Conservation (phyloP, 2,888 invertebrate genomes). For the Hartigia nigra region DNA sequence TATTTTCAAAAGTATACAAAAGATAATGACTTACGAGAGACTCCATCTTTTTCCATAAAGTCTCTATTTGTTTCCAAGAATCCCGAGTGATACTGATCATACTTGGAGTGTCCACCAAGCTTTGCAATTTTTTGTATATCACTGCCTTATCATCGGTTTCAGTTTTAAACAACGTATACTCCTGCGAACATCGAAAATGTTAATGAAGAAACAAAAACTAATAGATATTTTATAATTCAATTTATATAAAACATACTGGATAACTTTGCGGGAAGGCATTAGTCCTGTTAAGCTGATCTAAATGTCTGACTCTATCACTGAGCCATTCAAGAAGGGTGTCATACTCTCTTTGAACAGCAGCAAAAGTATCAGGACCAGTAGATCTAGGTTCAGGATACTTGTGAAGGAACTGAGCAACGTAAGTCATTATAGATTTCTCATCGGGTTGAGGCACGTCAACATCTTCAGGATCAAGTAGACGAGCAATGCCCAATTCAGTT, state of each 20-base stretch:
- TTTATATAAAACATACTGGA: conserved; percentile 60
- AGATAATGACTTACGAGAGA: conserved; percentile 57
- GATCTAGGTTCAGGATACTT: conserved; percentile 91
- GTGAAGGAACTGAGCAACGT: conserved; percentile 97
- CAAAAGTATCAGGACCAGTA: conserved; percentile 78
- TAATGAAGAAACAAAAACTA: not conserved
- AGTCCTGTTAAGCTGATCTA: conserved; percentile 81
- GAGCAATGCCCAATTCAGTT: conserved; percentile 88
- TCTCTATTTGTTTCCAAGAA: conserved; percentile 86
- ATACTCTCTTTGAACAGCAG: conserved; percentile 84
- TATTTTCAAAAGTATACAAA: not conserved
- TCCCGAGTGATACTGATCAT: conserved; percentile 84
- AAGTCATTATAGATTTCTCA: conserved; percentile 98
- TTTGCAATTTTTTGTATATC: conserved; percentile 81
- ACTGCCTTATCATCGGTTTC: conserved; percentile 81
- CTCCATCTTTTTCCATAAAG: conserved; percentile 85
- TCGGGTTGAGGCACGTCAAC: conserved; percentile 96
- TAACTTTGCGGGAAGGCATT: conserved; percentile 82
- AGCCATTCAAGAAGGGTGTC: conserved; percentile 86
- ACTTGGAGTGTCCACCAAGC: conserved; percentile 83
- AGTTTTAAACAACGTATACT: conserved; percentile 81
- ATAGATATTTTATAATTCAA: not conserved
- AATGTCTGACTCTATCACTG: conserved; percentile 78
- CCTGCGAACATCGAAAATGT: conserved; percentile 65
- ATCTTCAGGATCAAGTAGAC: conserved; percentile 93